A percentile compares a stretch with the other conserved stretches of the same genome.
These are phyloP conservation scores for Caerostris darwini DNA, from an alignment of 1,140 invertebrate species.

Conservation along the genomic window DNA sequence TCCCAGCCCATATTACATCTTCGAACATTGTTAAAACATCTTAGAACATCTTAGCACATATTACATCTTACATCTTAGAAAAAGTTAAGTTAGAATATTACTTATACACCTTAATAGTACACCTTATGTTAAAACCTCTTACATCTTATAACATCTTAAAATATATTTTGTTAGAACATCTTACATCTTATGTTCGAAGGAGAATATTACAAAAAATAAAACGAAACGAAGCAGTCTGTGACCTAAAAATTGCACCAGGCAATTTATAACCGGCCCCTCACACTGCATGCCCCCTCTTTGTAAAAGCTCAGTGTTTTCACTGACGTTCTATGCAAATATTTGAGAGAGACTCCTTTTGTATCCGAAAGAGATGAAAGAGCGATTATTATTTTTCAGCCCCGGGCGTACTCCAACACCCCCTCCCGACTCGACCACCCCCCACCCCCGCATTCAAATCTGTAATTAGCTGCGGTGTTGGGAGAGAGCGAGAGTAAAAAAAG, in stretches of 20 bases:
- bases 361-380: conserved; percentile 50
- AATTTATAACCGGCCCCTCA: background rate
- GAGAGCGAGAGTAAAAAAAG: background rate
- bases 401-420: background rate
- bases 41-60: too few relatives aligned
- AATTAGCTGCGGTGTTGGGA: conserved; percentile 37
- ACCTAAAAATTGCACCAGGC: background rate
- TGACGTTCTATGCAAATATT: conserved; percentile 64
- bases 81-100: too few relatives aligned
- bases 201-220: too few relatives aligned
- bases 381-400: conserved; percentile 61
- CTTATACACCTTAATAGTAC: too few relatives aligned
- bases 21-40: too few relatives aligned
- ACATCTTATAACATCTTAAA: too few relatives aligned
- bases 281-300: background rate
- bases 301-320: conserved; percentile 35
- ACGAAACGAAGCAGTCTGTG: background rate
- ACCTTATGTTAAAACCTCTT: too few relatives aligned
- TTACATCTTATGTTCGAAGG: too few relatives aligned
- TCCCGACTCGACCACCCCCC: background rate
- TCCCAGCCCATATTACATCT: too few relatives aligned
- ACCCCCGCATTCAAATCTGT: conserved; percentile 41
- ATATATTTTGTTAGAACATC: too few relatives aligned
- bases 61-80: too few relatives aligned
- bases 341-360: conserved; percentile 49